Evolutionary conservation across 2,113 vertebrate species (phyloP).

Genomic region (Hyperopisus bebe): DNA sequence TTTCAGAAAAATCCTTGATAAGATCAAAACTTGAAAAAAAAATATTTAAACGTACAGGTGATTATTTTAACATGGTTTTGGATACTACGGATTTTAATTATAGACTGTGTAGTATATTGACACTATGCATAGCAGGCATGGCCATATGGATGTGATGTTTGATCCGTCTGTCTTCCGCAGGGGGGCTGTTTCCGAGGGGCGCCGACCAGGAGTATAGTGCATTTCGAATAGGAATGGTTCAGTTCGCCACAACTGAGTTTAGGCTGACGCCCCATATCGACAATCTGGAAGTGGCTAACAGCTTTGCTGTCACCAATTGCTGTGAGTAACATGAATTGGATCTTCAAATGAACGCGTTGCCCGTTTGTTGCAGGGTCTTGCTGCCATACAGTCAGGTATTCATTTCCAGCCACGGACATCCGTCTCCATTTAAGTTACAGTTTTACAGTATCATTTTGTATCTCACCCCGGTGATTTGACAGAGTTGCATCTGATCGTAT

Average conservation of each 20-base stretch:
- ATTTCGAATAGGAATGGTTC: slow-evolving; percentile 87
- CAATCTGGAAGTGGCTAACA: slow-evolving; percentile 93
- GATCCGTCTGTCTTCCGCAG: slow-evolving; percentile 53
- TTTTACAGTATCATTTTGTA: neutral
- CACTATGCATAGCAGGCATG: neutral
- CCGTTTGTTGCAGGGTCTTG: neutral
- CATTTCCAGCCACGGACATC: neutral
- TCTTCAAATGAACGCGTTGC: neutral
- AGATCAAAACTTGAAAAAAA: neutral
- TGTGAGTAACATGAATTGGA: slow-evolving; percentile 69
- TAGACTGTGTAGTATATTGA: neutral
- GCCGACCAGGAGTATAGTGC: slow-evolving; percentile 95
- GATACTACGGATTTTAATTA: neutral
- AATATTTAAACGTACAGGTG: neutral
- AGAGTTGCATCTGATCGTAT: neutral
- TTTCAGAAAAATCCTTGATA: neutral
- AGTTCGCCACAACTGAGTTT: slow-evolving; percentile 84
- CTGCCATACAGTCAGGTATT: neutral
- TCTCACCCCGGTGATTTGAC: neutral
- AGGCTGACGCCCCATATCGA: slow-evolving; percentile 89
- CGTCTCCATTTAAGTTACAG: neutral
- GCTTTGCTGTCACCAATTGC: slow-evolving; percentile 92
- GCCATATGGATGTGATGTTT: neutral
- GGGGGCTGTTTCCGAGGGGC: slow-evolving; percentile 85
- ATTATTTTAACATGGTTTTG: neutral